These are phyloP conservation scores for Aplidium turbinatum DNA, from an alignment of 23 tunicate genomes.

Conservation along the genomic window DNA sequence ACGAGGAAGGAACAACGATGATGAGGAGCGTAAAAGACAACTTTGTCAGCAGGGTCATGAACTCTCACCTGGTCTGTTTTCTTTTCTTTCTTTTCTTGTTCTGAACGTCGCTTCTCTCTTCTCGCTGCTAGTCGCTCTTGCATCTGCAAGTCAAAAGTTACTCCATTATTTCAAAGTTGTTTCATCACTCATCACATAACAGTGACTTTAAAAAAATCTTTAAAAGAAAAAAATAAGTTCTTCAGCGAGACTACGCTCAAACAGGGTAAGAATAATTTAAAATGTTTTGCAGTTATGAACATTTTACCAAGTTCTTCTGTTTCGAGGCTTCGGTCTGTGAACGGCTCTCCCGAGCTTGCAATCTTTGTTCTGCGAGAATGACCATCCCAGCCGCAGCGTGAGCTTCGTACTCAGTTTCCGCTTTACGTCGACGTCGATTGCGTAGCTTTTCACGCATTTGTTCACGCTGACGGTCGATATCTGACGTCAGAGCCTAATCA, in stretches of 20 bases:
- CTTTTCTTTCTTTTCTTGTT: conserved; percentile 30
- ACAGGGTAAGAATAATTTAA: no score
- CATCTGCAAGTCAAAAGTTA: conserved; percentile 49
- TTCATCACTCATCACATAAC: no score
- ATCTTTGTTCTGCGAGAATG: conserved; percentile 69
- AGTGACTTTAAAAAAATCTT: no score
- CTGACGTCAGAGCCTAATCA: conserved; percentile 57
- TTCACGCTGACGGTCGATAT: conserved; percentile 64
- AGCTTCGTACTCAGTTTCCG: conserved; percentile 80
- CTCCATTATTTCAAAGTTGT: no score
- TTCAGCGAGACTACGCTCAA: no score
- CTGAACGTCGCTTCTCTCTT: conserved; percentile 48
- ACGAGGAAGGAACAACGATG: no score
- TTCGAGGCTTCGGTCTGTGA: conserved; percentile 27
- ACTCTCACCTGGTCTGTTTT: no score
- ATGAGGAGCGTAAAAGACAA: no score
- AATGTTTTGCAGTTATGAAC: no score
- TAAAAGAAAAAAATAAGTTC: no score
- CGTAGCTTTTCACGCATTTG: conserved; percentile 53
- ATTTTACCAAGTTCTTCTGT: conserved; percentile 62
- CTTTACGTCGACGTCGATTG: conserved; percentile 46
- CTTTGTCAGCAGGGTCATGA: no score
- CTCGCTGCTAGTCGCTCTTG: conserved; percentile 64
- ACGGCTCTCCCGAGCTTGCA: conserved; percentile 47
- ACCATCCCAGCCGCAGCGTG: conserved; percentile 96